phyloP scores from a whole-genome alignment of 1,140 invertebrate genomes.

The Sweltsa coloradensis region DNA sequence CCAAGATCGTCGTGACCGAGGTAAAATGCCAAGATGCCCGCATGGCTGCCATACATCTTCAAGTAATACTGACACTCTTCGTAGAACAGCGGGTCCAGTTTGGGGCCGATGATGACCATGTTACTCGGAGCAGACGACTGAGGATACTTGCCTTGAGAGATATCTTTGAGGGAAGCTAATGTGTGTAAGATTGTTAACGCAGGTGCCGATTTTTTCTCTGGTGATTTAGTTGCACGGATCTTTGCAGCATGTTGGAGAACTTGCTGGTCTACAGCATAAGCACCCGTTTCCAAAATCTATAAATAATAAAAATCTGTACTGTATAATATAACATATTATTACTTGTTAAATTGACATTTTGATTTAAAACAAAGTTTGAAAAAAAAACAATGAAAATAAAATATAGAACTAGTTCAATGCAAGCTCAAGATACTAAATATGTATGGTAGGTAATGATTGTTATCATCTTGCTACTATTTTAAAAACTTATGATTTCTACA shows the following conservation, averaged over 20 bases:
- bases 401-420: too few relatives aligned
- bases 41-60: slow-evolving; percentile 51
- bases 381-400: too few relatives aligned
- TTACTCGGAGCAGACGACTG: slow-evolving; percentile 3
- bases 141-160: slow-evolving; percentile 32
- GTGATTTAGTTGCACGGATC: neutral
- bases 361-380: too few relatives aligned
- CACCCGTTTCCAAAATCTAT: slow-evolving; percentile 46
- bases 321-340: too few relatives aligned
- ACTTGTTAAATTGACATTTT: too few relatives aligned
- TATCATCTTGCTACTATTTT: too few relatives aligned
- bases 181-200: slow-evolving; percentile 42
- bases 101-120: slow-evolving; percentile 18
- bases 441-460: too few relatives aligned
- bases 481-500: too few relatives aligned
- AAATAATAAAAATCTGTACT: too few relatives aligned
- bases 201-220: slow-evolving; percentile 25
- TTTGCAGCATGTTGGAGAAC: slow-evolving; percentile 31
- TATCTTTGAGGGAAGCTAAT: slow-evolving; percentile 37
- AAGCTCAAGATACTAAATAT: too few relatives aligned
- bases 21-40: slow-evolving; percentile 54
- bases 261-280: slow-evolving; percentile 33
- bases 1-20: slow-evolving; percentile 45
- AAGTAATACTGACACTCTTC: slow-evolving; percentile 62
- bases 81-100: slow-evolving; percentile 43